These are phyloP conservation scores for Mya arenaria DNA, from an alignment of 1,140 invertebrate species.

Conservation along the genomic window DNA sequence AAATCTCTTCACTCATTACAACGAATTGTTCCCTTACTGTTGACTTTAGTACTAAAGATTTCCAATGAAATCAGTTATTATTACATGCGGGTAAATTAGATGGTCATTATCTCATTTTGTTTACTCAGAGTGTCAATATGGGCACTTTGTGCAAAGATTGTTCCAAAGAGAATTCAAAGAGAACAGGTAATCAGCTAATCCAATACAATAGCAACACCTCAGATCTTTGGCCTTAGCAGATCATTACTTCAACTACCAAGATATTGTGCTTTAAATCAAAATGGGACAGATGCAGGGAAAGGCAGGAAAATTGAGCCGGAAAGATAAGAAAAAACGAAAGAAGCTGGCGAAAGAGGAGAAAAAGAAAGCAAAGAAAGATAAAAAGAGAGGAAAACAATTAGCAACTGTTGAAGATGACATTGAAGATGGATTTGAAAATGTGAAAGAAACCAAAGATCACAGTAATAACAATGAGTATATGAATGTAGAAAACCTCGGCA, in stretches of 20 bases:
- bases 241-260: not conserved
- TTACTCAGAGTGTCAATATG: conserved; percentile 17
- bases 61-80: too few species aligned
- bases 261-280: not conserved
- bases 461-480: not conserved
- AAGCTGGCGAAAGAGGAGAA: conserved; percentile 13
- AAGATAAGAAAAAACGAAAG: not conserved
- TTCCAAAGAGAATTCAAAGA: not conserved
- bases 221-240: not conserved
- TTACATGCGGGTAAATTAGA: not conserved
- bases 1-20: too few species aligned
- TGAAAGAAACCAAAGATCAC: not conserved
- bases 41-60: too few species aligned
- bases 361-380: conserved; percentile 33
- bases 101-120: conserved; percentile 13
- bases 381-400: conserved; percentile 18
- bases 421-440: not conserved
- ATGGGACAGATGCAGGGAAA: conserved; percentile 49
- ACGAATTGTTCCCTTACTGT: too few species aligned
- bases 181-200: not conserved
- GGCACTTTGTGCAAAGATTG: not conserved
- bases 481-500: too few species aligned
- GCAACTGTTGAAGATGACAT: not conserved
- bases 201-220: not conserved
- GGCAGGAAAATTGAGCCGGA: conserved; percentile 16